Evolutionary conservation across 1,140 invertebrate species (phyloP).

Genomic region (Dendrolimus punctatus): DNA sequence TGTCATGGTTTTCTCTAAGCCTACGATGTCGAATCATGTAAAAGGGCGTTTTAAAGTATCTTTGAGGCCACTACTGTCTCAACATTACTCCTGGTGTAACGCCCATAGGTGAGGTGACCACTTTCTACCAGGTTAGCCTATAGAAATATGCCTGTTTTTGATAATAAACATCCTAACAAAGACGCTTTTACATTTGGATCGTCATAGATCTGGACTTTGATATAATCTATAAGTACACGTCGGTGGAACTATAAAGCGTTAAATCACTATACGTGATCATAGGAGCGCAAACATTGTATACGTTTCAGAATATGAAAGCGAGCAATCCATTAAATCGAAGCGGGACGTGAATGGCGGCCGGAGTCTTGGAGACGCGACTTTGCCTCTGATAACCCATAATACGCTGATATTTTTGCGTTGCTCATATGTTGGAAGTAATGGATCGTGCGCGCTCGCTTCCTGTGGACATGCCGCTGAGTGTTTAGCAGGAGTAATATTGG

Average conservation of each 20-base stretch:
- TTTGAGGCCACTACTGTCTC: too few species aligned
- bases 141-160: too few species aligned
- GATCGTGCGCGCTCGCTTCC: conserved; percentile 34
- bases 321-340: conserved; percentile 63
- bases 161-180: too few species aligned
- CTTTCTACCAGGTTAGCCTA: too few species aligned
- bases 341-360: conserved; percentile 43
- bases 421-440: conserved; percentile 71
- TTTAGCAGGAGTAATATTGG: too few species aligned
- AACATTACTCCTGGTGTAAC: too few species aligned
- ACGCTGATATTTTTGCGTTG: conserved; percentile 70
- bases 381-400: conserved; percentile 69
- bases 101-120: too few species aligned
- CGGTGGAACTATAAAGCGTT: conserved; percentile 28
- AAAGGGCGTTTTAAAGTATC: too few species aligned
- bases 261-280: conserved; percentile 46
- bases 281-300: conserved; percentile 48
- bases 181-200: background rate
- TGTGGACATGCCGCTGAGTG: conserved; percentile 23
- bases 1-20: too few species aligned
- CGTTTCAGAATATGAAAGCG: conserved; percentile 57
- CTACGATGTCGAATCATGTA: too few species aligned
- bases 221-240: background rate
- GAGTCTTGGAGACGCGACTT: conserved; percentile 49
- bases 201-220: background rate